Evolutionary conservation across 1,140 invertebrate genomes (phyloP).

Genomic region (Goniozus legneri): DNA sequence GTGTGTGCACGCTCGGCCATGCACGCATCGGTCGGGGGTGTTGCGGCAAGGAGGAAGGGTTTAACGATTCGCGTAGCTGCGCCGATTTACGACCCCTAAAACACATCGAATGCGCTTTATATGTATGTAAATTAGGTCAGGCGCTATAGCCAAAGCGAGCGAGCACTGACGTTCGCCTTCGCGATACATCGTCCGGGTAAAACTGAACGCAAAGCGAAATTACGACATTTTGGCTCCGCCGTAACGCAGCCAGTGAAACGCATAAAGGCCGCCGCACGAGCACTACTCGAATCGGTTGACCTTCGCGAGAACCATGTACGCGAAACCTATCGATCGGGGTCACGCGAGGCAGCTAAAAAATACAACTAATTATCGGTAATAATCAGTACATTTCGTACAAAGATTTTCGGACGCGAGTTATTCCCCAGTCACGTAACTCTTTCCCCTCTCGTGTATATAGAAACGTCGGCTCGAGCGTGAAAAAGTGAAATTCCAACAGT

Average conservation of each 20-base stretch:
- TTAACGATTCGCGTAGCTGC: conserved; percentile 56
- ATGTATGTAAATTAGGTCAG: conserved; percentile 57
- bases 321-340: too few species aligned
- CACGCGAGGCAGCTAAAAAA: too few species aligned
- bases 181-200: conserved; percentile 19
- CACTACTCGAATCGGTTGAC: conserved; percentile 17
- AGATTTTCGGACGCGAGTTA: too few species aligned
- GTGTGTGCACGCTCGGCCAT: too few species aligned
- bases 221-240: conserved; percentile 37
- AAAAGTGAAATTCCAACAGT: too few species aligned
- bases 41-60: conserved; percentile 53
- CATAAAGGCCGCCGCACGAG: conserved; percentile 22
- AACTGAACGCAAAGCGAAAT: conserved; percentile 38
- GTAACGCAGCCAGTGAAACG: conserved; percentile 17
- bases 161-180: background rate
- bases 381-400: too few species aligned
- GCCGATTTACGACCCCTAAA: conserved; percentile 56
- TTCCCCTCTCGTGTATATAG: too few species aligned
- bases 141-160: too few species aligned
- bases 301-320: conserved; percentile 17
- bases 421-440: too few species aligned
- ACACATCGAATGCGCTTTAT: conserved; percentile 57
- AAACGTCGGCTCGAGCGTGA: too few species aligned
- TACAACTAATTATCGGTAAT: too few species aligned
- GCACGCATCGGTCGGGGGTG: conserved; percentile 43